Evolutionary conservation across 2,797 vertebrate genomes (phyloP), one percentile per base, ranked within the genome.

Genomic region (Channa striata): DNA sequence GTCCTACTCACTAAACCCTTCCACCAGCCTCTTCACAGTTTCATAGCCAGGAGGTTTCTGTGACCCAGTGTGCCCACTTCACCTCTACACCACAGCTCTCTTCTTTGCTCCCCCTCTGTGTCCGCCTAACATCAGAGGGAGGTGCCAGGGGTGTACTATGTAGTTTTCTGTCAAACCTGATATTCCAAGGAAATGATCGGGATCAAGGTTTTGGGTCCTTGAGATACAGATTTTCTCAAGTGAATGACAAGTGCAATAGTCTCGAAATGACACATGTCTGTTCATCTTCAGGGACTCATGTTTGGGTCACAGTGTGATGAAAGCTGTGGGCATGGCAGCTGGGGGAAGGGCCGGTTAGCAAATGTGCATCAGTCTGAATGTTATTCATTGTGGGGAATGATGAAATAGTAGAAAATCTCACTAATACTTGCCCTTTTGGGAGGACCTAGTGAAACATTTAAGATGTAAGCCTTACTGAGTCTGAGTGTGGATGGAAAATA

Each of bases 1-100:
- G 52, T 34, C 77, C 69, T 58, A 11, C 78, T 81, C 66, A 47
- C 74, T 54, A 57, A 80, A 62, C 59, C 71, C 62, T 62, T 74
- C 58, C 52, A 66, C 49, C 75, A 83, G 73, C 60, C 75, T 78
- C 80, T 70, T 78, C 65, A 68, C 72, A 70, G 73, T 78, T 85
- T 88, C 68, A 85, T 83, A 86, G 70, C 69, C 49, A 34, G 58
- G 43, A 62, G 58, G 14, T 48, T 68, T 68, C 69, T 81, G 52
- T 83, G 86, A 80, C 74, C 81, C 46, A 68, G 30, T 65, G 65
- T 58, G 63, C 75, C 61, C 68, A 67, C 78, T 73, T 74, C 77
- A 80, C 72, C 80, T 68, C 72, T 57, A 36, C 74, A 59, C 70
- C n/a, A 36, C 67, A 66, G 73, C 68, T 19, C 59, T 25, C 70